Percentiles rank a stretch among this genome's conserved stretches.
phyloP scores from a whole-genome alignment of 2,797 vertebrate species.

The Alexandromys oeconomus region DNA sequence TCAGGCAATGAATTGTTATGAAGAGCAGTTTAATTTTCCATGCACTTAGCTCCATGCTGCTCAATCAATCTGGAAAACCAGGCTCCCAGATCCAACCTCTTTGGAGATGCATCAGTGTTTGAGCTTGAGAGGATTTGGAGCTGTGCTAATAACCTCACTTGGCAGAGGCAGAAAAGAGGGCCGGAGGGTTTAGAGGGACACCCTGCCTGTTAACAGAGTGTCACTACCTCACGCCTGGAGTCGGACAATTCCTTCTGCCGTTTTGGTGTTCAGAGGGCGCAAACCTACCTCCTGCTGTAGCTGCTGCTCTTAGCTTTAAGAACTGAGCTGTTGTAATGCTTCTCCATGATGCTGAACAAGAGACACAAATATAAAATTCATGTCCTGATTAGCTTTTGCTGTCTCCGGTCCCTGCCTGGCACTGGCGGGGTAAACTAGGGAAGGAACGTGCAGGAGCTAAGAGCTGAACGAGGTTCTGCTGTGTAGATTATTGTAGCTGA shows the following conservation, averaged over 20 bases:
- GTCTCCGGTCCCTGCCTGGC: background rate
- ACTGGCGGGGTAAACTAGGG: background rate
- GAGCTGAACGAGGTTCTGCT: background rate
- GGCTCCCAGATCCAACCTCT: conserved; percentile 59
- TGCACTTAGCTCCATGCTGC: conserved; percentile 21
- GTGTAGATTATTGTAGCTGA: background rate
- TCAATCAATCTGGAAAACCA: conserved; percentile 61
- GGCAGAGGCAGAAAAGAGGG: conserved; percentile 26
- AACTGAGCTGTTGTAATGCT: background rate
- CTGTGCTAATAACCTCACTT: conserved; percentile 53
- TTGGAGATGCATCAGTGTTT: conserved; percentile 39
- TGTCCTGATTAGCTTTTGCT: background rate
- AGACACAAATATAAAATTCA: background rate
- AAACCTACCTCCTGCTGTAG: background rate
- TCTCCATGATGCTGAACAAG: background rate
- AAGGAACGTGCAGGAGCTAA: background rate
- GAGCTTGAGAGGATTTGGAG: conserved; percentile 6
- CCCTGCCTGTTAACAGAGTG: background rate
- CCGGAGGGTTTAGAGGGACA: background rate
- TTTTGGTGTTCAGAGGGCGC: background rate
- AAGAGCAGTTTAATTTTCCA: conserved; percentile 60
- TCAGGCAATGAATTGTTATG: conserved; percentile 73
- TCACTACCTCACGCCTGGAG: background rate
- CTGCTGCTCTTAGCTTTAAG: background rate
- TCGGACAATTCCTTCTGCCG: background rate